These are phyloP conservation scores for Erebia epiphron DNA, from an alignment of 2,888 invertebrate genomes.

Conservation along the genomic window DNA sequence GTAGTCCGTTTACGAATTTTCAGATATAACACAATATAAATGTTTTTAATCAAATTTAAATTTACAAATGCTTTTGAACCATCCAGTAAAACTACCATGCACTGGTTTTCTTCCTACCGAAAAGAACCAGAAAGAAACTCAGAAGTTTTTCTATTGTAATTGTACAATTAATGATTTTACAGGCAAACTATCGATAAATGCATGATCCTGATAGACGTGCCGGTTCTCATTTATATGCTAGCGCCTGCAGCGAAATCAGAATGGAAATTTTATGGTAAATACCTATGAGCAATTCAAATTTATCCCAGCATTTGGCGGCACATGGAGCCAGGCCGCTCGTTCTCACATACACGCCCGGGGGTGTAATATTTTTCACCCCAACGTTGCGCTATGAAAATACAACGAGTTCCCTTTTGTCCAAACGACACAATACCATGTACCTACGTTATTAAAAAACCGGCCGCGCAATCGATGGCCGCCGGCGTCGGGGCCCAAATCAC, in stretches of 20 bases:
- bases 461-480: conserved; percentile 70
- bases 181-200: neutral
- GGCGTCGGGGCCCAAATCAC: conserved; percentile 71
- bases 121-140: too few relatives aligned
- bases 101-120: too few relatives aligned
- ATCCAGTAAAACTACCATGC: too few relatives aligned
- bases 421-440: conserved; percentile 57
- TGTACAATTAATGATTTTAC: neutral
- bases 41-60: too few relatives aligned
- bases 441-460: conserved; percentile 58
- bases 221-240: conserved; percentile 12
- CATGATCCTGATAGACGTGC: neutral
- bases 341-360: conserved; percentile 69
- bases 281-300: conserved; percentile 53
- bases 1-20: too few relatives aligned
- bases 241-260: conserved; percentile 19
- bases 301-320: conserved; percentile 44
- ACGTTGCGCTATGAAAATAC: conserved; percentile 63
- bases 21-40: too few relatives aligned
- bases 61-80: too few relatives aligned
- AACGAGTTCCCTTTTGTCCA: conserved; percentile 64
- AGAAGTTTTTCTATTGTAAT: too few relatives aligned
- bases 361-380: conserved; percentile 81
- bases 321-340: conserved; percentile 52
- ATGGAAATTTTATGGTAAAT: conserved; percentile 49